Conservation (phyloP, 1,140 invertebrate genomes). For the Magallana angulata region DNA sequence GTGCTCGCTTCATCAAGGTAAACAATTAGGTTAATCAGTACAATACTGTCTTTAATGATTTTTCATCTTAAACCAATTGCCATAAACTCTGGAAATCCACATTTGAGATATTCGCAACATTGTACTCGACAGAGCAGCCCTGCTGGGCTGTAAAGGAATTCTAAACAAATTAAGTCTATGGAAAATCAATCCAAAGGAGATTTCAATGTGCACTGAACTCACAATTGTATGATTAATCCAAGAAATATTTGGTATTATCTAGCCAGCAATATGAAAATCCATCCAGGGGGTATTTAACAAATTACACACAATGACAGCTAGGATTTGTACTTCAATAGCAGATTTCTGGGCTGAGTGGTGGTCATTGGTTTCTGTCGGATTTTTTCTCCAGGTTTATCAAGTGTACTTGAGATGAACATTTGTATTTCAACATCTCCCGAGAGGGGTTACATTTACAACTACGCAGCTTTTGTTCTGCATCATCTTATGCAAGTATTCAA, state of each 20-base stretch:
- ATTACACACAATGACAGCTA: neutral
- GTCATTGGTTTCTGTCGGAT: too few species aligned
- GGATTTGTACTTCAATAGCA: neutral
- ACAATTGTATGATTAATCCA: neutral
- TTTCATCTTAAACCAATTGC: constrained; percentile 18
- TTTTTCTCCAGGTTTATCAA: too few species aligned
- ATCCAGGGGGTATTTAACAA: neutral
- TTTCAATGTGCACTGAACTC: neutral
- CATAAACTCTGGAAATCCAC: constrained; percentile 17
- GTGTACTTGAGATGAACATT: too few species aligned
- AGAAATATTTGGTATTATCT: neutral
- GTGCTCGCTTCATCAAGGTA: neutral
- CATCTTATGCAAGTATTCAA: too few species aligned
- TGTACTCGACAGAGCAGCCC: neutral
- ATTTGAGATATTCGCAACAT: neutral
- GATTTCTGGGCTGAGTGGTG: too few species aligned
- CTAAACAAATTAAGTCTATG: constrained; percentile 9
- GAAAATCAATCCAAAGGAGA: constrained; percentile 19
- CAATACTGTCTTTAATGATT: constrained; percentile 12
- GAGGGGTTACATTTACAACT: too few species aligned
- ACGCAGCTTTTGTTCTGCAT: too few species aligned
- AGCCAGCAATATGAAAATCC: neutral
- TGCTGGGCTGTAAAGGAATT: neutral
- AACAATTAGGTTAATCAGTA: constrained; percentile 10
- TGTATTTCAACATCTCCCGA: too few species aligned